Evolutionary conservation across 2,888 invertebrate genomes (phyloP).

Genomic region (Drosophila picticornis): DNA sequence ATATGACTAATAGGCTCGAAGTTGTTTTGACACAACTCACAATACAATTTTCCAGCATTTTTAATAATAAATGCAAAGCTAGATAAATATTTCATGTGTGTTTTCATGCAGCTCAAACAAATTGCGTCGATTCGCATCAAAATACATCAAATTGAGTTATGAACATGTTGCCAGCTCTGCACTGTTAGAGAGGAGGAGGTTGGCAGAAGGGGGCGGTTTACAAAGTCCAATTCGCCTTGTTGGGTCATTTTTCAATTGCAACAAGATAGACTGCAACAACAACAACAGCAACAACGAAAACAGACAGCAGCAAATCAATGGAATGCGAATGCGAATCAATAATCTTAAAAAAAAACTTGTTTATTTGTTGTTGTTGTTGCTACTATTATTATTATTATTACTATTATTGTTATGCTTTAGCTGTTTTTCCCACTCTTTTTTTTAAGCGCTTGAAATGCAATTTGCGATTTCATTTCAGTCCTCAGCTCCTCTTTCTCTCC

Average conservation of each 20-base stretch:
- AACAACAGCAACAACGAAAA: slow-evolving; percentile 12
- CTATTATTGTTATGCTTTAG: slow-evolving; percentile 26
- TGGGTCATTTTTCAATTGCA: slow-evolving; percentile 38
- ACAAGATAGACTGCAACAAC: slow-evolving; percentile 15
- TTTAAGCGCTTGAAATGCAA: slow-evolving; percentile 61
- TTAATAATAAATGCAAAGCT: background rate
- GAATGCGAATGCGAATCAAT: slow-evolving; percentile 77
- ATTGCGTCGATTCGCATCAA: slow-evolving; percentile 25
- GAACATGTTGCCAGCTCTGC: slow-evolving; percentile 10
- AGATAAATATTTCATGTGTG: slow-evolving; percentile 5
- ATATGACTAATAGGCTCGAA: background rate
- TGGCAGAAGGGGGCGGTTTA: background rate
- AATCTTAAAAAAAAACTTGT: slow-evolving; percentile 46
- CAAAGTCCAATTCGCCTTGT: slow-evolving; percentile 33
- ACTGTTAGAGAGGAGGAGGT: background rate
- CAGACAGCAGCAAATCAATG: slow-evolving; percentile 58
- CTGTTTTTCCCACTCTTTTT: slow-evolving; percentile 3
- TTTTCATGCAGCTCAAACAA: background rate
- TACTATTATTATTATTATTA: slow-evolving; percentile 9
- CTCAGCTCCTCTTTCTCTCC: slow-evolving; percentile 2
- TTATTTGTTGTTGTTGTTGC: slow-evolving; percentile 25
- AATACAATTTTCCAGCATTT: background rate
- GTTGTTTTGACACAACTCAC: background rate
- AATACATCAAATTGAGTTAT: slow-evolving; percentile 23
- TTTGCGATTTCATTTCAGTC: slow-evolving; percentile 66